Percentiles rank a stretch among this genome's conserved stretches.
Evolutionary conservation across 2,888 invertebrate species (phyloP).

Genomic region (Subacronicta megacephala): DNA sequence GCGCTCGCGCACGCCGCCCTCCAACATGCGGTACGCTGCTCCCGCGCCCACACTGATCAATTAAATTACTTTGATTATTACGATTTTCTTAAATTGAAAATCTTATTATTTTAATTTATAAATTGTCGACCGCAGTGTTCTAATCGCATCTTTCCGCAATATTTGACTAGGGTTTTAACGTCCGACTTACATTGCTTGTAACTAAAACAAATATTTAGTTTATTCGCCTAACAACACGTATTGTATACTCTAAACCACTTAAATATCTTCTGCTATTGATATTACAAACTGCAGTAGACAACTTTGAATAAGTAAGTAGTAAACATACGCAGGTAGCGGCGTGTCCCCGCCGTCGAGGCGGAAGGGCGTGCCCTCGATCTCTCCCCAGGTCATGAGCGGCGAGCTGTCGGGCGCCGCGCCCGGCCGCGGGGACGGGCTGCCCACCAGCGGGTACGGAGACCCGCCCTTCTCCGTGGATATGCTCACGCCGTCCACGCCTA

Average conservation of each 20-base stretch:
- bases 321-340: constrained; percentile 91
- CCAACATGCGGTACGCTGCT: constrained; percentile 97
- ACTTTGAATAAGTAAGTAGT: neutral
- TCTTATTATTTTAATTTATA: too few relatives aligned
- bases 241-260: too few relatives aligned
- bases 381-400: constrained; percentile 99
- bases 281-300: too few relatives aligned
- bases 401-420: constrained; percentile 93
- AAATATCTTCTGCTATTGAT: too few relatives aligned
- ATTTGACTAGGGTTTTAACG: too few relatives aligned
- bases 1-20: constrained; percentile 94
- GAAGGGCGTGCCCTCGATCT: constrained; percentile 99
- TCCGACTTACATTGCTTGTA: too few relatives aligned
- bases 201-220: too few relatives aligned
- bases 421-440: constrained; percentile 97
- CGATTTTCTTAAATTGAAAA: too few relatives aligned
- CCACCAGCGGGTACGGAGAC: constrained; percentile 90
- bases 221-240: too few relatives aligned
- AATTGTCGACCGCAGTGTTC: too few relatives aligned
- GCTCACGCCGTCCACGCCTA: constrained; percentile 97
- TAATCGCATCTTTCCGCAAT: too few relatives aligned
- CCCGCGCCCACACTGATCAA: constrained; percentile 91
- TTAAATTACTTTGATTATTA: neutral
- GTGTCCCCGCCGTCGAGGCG: constrained; percentile 97
- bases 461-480: constrained; percentile 87